Evolutionary conservation across 1,140 invertebrate genomes (phyloP), one percentile per base, ranked within the genome.

Genomic region (Pemphigus obesinymphae): DNA sequence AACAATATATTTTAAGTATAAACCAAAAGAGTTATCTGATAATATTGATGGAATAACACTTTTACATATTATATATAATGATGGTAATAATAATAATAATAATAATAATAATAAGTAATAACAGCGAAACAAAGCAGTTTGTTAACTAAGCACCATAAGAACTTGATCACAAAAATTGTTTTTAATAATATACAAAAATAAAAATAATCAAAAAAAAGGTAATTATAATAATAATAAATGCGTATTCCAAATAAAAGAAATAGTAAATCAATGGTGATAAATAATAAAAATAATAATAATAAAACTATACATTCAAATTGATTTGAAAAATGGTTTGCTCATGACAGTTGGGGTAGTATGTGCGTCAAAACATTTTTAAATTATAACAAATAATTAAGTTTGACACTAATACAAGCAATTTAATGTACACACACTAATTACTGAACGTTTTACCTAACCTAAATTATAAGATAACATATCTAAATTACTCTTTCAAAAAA

Each of bases 71-170:
- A 72, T 55, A 45, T n/a, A 26, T 55, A 55, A 78, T 76, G 40
- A 53, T 53, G 58, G 43, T 53, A 58, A 76, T 76, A 48, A 75
- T 34, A n/a, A 75, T 68, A 37, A 68, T 72, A 29, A 50, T 55
- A 76, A 76, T 76, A 78, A 61, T 55, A 78, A 78, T 40, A 55
- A 78, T 23, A 37, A 76, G n/a, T 55, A 76, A 53, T 80, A 80
- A 80, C 55, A 80, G 76, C 23, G 37, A 80, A 80, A 80, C 50
- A 55, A 80, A 80, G 76, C 76, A 80, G 31, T 80, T 80, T 80
- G 50, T 63, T 43, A 58, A 80, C 76, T 80, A 80, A 58, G 76
- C 76, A 80, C 76, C 76, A 80, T 80, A 58, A 80, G 37, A 37
- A 80, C 76, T 80, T 63, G 53, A 61, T 80, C 76, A 80, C 76